Percentiles rank a stretch among this genome's conserved stretches.
Evolutionary conservation across 2,888 invertebrate genomes (phyloP).

Genomic region (Pyrgus malvae): DNA sequence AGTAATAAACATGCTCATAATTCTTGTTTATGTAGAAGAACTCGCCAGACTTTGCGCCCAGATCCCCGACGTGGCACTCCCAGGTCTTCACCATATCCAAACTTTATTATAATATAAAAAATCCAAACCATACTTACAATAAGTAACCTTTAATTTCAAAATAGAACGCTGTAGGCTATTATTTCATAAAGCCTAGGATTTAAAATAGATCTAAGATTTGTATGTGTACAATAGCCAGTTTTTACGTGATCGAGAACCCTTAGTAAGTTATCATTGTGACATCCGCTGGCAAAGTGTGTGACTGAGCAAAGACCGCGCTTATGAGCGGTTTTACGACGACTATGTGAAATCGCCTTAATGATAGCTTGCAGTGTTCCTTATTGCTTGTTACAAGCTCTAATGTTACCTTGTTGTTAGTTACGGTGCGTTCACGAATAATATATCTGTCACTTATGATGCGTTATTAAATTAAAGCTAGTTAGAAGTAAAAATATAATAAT

Average conservation of each 20-base stretch:
- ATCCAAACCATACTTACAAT: too few species aligned
- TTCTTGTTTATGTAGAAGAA: too few species aligned
- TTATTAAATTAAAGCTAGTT: too few species aligned
- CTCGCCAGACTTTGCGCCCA: too few species aligned
- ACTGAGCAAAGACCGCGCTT: constrained; percentile 4
- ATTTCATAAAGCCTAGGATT: neutral
- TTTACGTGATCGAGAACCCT: constrained; percentile 2
- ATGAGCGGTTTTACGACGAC: constrained; percentile 29
- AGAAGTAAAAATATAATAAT: too few species aligned
- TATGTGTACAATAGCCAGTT: neutral
- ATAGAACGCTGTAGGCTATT: neutral
- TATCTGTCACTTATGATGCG: too few species aligned
- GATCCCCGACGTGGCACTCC: too few species aligned
- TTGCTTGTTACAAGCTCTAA: constrained; percentile 14
- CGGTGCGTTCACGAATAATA: too few species aligned
- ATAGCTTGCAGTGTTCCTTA: constrained; percentile 20
- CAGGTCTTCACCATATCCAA: too few species aligned
- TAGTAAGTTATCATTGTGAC: constrained; percentile 1
- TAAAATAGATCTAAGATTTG: neutral
- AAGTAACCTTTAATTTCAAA: too few species aligned
- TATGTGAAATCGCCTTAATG: constrained; percentile 25
- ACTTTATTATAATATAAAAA: too few species aligned
- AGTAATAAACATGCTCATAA: too few species aligned
- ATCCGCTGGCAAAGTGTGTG: constrained; percentile 11
- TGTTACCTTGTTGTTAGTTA: constrained; percentile 16